Evolutionary conservation across 2,797 vertebrate species (phyloP).

Genomic region (Eupleurogrammus muticus): DNA sequence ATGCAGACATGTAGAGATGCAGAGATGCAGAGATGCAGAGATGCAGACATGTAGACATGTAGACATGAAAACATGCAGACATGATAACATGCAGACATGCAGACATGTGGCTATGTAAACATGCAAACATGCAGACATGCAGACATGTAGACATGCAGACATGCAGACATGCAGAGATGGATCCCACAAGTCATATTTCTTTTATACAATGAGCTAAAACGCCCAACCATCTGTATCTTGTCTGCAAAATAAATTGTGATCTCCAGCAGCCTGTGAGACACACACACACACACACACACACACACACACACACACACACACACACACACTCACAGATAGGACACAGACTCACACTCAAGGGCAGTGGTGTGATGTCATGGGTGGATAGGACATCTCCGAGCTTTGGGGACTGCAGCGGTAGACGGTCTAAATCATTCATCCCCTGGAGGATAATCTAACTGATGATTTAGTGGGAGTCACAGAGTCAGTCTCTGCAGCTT

Average conservation of each 20-base stretch:
- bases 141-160: conserved; percentile 1
- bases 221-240: conserved; percentile 20
- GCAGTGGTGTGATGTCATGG: conserved; percentile 62
- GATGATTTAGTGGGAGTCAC: conserved; percentile 68
- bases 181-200: conserved; percentile 31
- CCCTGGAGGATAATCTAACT: conserved; percentile 65
- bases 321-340: conserved; percentile 31
- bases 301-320: conserved; percentile 28
- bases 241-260: conserved; percentile 44
- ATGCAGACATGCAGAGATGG: neutral
- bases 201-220: conserved; percentile 39
- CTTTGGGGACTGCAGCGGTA: conserved; percentile 45
- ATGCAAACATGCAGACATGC: conserved; percentile 4
- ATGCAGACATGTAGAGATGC: neutral
- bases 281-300: conserved; percentile 38
- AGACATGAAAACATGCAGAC: conserved; percentile 3
- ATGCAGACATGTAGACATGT: conserved; percentile 5
- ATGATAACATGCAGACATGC: too few relatives aligned
- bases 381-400: conserved; percentile 51
- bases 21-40: conserved; percentile 1
- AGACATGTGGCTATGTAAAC: too few relatives aligned
- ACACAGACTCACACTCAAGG: conserved; percentile 49
- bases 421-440: conserved; percentile 60
- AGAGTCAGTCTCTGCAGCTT: conserved; percentile 52
- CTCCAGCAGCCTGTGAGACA: conserved; percentile 30